Evolutionary conservation across 23 tunicate genomes (phyloP), one percentile per base, ranked within the genome.

Genomic region (Trididemnum clinides): DNA sequence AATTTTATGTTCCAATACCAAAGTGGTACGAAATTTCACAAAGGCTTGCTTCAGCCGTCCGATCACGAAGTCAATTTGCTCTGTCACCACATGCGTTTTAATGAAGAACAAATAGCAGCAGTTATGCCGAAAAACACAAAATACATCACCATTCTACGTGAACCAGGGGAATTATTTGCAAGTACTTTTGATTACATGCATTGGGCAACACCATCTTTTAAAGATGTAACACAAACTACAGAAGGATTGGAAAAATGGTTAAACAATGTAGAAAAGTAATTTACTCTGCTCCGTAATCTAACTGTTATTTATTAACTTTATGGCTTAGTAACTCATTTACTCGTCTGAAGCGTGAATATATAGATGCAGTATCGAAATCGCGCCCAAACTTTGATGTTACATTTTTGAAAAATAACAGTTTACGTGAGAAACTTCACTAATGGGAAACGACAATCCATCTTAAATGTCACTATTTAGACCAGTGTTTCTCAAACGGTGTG

Each of bases 71-170:
- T 87, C 10, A 87, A 87, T 57, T 33, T 87, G 51, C 79, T 87
- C 22, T 87, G 91, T 34, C 91, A 87, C 34, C 91, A 87, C 72
- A 87, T 87, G 91, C 37, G 91, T 15, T 87, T 79, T 51, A 6
- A 69, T 27, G 32, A 28, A 0, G 21, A 50, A 18, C 80, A 87
- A 51, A 81, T 87, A 4, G 20, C 51, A 28, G 34, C 84, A 10
- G 50, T 87, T 10, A 64, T 87, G 84, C 80, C 91, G 5, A 33
- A 80, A 1, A 66, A 87, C 57, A 51, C 91, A 51, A 39, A 32
- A 35, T 87, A 64, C 44, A 18, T 87, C 35, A 87, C 91, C 0
- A 87, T 87, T 33, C 36, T 87, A 4, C 82, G 91, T 4, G 86
- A 87, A 5, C 84, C 91, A 0, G 85, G 85, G 20, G 54, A 72